phyloP scores from a whole-genome alignment of 2,888 invertebrate species.

The Andricus curvator region DNA sequence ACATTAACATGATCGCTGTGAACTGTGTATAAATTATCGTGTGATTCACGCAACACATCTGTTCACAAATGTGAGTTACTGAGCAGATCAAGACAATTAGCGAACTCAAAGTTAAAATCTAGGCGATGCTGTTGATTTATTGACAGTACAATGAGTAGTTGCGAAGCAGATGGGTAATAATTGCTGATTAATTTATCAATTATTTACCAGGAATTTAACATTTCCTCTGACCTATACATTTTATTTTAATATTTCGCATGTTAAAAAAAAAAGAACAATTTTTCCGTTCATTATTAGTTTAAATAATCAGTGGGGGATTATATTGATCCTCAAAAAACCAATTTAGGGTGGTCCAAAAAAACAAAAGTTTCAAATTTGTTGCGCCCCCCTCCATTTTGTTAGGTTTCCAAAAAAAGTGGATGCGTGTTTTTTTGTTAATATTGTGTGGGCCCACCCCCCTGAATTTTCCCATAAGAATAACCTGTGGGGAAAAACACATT shows the following conservation, averaged over 20 bases:
- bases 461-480: no score
- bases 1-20: constrained; percentile 31
- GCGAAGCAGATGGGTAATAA: background rate
- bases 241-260: background rate
- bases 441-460: no score
- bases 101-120: constrained; percentile 13
- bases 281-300: no score
- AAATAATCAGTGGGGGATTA: no score
- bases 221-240: background rate
- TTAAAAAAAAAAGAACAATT: no score
- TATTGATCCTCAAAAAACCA: no score
- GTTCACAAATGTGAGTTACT: constrained; percentile 10
- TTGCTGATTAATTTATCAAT: background rate
- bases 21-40: constrained; percentile 29
- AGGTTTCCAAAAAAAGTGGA: no score
- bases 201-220: background rate
- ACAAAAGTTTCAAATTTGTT: no score
- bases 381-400: no score
- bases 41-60: constrained; percentile 33
- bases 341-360: no score
- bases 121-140: background rate
- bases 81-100: constrained; percentile 15
- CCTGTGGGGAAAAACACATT: no score
- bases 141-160: background rate
- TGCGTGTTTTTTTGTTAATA: no score